A percentile compares a stretch with the other conserved stretches of the same genome.
phyloP scores from a whole-genome alignment of 2,797 vertebrate genomes.

The Labeo calbasu region DNA sequence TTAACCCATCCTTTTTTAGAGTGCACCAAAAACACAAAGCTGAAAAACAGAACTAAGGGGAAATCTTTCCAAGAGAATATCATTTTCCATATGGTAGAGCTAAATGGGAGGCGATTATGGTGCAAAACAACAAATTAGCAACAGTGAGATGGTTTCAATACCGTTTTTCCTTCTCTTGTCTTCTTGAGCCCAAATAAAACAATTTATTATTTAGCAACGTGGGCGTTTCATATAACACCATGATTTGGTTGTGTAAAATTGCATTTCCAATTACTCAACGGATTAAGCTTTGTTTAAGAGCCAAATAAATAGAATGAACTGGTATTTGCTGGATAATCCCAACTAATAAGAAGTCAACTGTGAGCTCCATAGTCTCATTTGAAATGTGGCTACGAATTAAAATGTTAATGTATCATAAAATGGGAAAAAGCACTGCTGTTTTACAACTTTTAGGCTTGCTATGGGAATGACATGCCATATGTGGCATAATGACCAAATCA shows the following conservation, averaged over 20 bases:
- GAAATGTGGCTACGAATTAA: neutral
- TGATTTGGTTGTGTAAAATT: conserved; percentile 3
- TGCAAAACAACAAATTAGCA: conserved; percentile 16
- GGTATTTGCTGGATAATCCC: conserved; percentile 9
- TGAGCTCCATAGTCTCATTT: neutral
- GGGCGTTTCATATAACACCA: conserved; percentile 5
- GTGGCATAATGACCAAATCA: neutral
- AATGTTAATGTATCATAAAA: neutral
- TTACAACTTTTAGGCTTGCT: neutral
- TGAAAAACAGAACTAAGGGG: no score
- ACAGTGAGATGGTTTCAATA: conserved; percentile 1
- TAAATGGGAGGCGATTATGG: no score
- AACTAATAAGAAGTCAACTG: neutral
- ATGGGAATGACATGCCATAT: neutral
- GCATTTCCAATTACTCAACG: conserved; percentile 22
- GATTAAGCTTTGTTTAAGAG: conserved; percentile 21
- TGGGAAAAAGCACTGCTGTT: neutral
- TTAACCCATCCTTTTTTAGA: no score
- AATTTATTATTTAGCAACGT: neutral
- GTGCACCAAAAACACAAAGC: no score
- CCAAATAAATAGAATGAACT: conserved; percentile 7
- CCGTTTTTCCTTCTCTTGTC: neutral
- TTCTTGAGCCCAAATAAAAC: neutral
- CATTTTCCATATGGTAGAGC: no score
- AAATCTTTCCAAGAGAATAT: no score